Evolutionary conservation across 2,113 vertebrate genomes (phyloP).

Genomic region (Cyprinus carpio): DNA sequence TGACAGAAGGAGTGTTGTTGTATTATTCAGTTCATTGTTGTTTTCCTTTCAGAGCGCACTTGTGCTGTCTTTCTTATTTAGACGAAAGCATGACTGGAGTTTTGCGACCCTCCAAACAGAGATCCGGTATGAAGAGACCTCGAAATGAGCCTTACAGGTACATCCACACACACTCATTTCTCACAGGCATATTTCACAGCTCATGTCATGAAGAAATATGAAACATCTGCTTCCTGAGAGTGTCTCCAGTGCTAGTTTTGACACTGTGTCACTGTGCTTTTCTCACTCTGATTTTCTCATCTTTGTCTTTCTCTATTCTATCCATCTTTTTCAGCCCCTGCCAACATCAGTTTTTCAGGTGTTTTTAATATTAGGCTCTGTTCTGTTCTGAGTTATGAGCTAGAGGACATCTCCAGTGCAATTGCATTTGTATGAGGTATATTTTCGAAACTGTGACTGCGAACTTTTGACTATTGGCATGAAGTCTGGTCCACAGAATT

Average conservation of each 20-base stretch:
- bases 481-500: background rate
- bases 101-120: conserved; percentile 23
- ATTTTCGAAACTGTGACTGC: background rate
- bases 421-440: background rate
- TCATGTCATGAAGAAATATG: background rate
- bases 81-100: conserved; percentile 50
- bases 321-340: background rate
- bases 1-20: conserved; percentile 11
- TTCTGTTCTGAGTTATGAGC: background rate
- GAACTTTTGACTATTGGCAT: background rate
- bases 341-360: background rate
- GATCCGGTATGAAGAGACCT: conserved; percentile 39
- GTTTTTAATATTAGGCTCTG: background rate
- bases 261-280: background rate
- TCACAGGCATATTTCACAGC: background rate
- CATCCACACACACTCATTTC: background rate
- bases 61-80: conserved; percentile 14
- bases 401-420: background rate
- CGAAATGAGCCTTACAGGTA: conserved; percentile 48
- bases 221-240: background rate
- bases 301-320: background rate
- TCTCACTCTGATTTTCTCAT: conserved; percentile 1
- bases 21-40: background rate
- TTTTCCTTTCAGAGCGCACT: background rate
- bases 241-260: background rate